Evolutionary conservation across 2,113 vertebrate genomes (phyloP), one percentile per base, ranked within the genome.

Genomic region (Bubo scandiacus): DNA sequence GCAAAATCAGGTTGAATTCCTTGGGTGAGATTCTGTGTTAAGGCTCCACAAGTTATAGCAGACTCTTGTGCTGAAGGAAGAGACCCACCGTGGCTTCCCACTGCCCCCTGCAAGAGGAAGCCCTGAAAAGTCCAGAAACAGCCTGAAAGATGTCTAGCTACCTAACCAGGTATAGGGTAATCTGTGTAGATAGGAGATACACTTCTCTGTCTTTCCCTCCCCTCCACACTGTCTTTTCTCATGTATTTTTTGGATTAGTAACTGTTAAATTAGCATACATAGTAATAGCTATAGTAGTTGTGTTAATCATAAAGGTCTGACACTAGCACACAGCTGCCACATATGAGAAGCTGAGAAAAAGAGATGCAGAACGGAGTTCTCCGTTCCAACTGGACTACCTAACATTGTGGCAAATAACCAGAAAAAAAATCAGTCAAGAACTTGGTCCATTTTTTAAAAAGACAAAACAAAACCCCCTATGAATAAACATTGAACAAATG

Each of bases 1-100:
- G 96, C 66, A 96, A 96, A 95, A 82, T 94, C 92, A 96, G 54
- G 49, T 58, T 49, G 36, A 94, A 93, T 62, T 88, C 27, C 12
- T 57, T 12, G 8, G 4, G 12, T 36, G 17, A 94, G 30, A 80
- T 70, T 58, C 6, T 3, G 15, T 49, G 11, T 26, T 52, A 55
- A 38, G 42, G 29, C 18, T 85, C 34, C 54, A 58, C 1, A 10
- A 82, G 21, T 38, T 42, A 32, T 59, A 94, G 30, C 30, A 92
- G 86, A 15, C 30, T 70, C 58, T 51, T 2, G 1, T 16, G 19
- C 42, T 59, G 47, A 58, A 70, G 27, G 19, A 67, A 27, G 27
- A 45, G n/a, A 51, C 21, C 8, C 38, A 49, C 23, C 0, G 0
- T 20, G 63, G 18, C 30, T 57, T 51, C 54, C 49, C 63, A 30